These are phyloP conservation scores for Megathymus violae DNA, from an alignment of 1,140 invertebrate species.

Conservation along the genomic window DNA sequence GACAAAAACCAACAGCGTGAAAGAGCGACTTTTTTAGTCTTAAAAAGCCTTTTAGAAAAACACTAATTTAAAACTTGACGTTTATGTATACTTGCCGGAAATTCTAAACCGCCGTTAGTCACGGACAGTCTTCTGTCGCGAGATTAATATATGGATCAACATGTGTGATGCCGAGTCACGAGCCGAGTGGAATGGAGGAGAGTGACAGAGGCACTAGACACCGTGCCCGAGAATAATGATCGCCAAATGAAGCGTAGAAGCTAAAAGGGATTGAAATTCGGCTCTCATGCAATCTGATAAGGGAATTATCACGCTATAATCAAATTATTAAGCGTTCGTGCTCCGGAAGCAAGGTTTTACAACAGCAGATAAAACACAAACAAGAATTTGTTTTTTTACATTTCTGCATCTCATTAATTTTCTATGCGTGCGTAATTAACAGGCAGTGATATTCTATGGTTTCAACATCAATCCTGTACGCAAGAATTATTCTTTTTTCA, in stretches of 20 bases:
- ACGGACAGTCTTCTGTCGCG: slow-evolving; percentile 2
- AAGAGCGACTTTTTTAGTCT: too few relatives aligned
- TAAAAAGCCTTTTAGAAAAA: too few relatives aligned
- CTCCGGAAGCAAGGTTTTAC: too few relatives aligned
- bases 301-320: not conserved
- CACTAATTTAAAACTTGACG: not conserved
- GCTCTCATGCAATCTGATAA: slow-evolving; percentile 44
- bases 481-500: too few relatives aligned
- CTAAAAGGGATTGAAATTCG: slow-evolving; percentile 53
- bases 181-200: slow-evolving; percentile 9
- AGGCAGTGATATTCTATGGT: too few relatives aligned
- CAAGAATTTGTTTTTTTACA: too few relatives aligned
- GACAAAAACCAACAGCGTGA: too few relatives aligned
- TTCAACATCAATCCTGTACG: too few relatives aligned
- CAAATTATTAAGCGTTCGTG: not conserved
- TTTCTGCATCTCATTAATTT: too few relatives aligned
- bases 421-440: too few relatives aligned
- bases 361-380: too few relatives aligned
- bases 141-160: slow-evolving; percentile 19
- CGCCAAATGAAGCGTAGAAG: slow-evolving; percentile 58
- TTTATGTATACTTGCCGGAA: not conserved
- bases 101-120: slow-evolving; percentile 6
- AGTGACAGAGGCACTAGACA: slow-evolving; percentile 47
- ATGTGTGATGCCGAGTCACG: slow-evolving; percentile 33
- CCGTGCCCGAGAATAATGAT: slow-evolving; percentile 62